These are phyloP conservation scores for Amphiduros pacificus DNA, from an alignment of 2,888 invertebrate species.

Conservation along the genomic window DNA sequence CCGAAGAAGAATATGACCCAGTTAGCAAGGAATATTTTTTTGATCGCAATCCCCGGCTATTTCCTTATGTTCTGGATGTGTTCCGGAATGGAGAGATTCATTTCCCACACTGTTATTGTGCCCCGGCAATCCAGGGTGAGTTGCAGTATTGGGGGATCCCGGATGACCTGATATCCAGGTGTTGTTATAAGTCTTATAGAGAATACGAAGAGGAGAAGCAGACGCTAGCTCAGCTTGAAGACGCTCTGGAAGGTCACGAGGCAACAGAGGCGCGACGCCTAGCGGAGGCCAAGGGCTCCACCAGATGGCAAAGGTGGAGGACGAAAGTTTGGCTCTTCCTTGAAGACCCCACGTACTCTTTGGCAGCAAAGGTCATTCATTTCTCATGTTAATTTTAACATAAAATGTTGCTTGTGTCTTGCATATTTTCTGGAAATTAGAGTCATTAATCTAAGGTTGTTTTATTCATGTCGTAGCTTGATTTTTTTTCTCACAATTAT, in stretches of 20 bases:
- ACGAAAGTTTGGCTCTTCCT: constrained; percentile 33
- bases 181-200: constrained; percentile 29
- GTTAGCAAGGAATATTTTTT: constrained; percentile 25
- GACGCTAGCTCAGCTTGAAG: constrained; percentile 6
- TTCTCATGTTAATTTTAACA: too few relatives aligned
- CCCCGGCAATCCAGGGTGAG: constrained; percentile 30
- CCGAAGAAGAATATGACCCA: constrained; percentile 3
- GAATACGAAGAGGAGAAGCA: constrained; percentile 18
- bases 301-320: neutral
- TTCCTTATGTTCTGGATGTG: constrained; percentile 34
- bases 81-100: constrained; percentile 34
- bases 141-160: constrained; percentile 38
- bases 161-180: constrained; percentile 30
- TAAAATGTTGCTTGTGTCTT: too few relatives aligned
- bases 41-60: constrained; percentile 34
- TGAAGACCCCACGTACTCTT: constrained; percentile 32
- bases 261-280: neutral
- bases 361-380: too few relatives aligned
- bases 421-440: too few relatives aligned
- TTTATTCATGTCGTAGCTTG: too few relatives aligned
- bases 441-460: too few relatives aligned
- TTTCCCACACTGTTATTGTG: constrained; percentile 35
- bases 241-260: neutral
- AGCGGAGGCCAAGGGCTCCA: neutral
- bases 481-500: too few relatives aligned